Conservation (phyloP, 2,797 vertebrate genomes). For the Aulostomus chinensis region DNA sequence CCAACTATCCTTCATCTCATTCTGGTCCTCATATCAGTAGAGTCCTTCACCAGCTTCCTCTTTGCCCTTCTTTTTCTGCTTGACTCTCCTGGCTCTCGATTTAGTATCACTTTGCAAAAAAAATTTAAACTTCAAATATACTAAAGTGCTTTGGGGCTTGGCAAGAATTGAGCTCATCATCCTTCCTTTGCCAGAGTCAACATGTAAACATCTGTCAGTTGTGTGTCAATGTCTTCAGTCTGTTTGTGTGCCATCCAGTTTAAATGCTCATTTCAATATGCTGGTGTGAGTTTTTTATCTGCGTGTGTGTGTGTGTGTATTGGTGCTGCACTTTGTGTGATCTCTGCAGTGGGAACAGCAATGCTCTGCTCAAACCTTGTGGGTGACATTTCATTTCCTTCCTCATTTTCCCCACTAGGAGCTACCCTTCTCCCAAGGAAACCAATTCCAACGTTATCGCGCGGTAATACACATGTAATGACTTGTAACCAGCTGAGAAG, state of each 20-base stretch:
- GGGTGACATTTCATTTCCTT: conserved; percentile 54
- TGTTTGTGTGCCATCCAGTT: background rate
- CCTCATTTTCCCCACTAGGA: conserved; percentile 56
- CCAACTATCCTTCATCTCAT: conserved; percentile 61
- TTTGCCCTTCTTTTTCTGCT: conserved; percentile 7
- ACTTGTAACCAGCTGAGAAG: conserved; percentile 52
- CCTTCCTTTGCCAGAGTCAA: conserved; percentile 23
- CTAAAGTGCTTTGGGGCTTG: conserved; percentile 19
- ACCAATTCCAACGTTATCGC: conserved; percentile 57
- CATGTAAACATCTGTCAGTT: conserved; percentile 34
- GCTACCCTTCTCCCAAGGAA: conserved; percentile 53
- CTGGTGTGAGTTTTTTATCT: background rate
- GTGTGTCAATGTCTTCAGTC: conserved; percentile 17
- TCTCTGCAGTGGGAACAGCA: conserved; percentile 28
- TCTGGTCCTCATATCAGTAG: conserved; percentile 38
- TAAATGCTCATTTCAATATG: conserved; percentile 12
- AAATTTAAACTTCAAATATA: conserved; percentile 37
- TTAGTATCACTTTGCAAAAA: conserved; percentile 39
- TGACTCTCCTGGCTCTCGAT: conserved; percentile 23
- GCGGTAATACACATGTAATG: conserved; percentile 63
- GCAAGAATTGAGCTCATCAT: conserved; percentile 42
- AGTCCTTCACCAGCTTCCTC: conserved; percentile 29
- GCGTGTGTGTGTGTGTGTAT: conserved; percentile 14
- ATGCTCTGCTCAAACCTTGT: conserved; percentile 43
- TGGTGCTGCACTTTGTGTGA: conserved; percentile 1